These are phyloP conservation scores for Mohoua ochrocephala DNA, from an alignment of 2,113 vertebrate genomes.

Conservation along the genomic window DNA sequence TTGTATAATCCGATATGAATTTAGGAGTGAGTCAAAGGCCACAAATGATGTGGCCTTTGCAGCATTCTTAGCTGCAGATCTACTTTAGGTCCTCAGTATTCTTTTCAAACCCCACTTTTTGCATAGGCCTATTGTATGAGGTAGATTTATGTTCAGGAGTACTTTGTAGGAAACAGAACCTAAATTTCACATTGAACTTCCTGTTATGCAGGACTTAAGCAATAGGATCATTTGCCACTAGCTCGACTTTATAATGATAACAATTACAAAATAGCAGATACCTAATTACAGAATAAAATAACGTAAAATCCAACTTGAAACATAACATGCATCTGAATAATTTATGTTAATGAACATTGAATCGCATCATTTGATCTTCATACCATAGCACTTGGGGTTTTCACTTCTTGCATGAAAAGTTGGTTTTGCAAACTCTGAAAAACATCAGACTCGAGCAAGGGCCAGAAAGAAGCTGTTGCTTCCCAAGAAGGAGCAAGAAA, in stretches of 20 bases:
- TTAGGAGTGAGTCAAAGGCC: neutral
- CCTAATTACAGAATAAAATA: neutral
- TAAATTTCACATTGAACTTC: neutral
- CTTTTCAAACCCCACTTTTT: neutral
- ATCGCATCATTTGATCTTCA: neutral
- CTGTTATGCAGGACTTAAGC: neutral
- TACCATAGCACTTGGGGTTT: neutral
- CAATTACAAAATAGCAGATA: neutral
- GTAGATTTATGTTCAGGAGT: neutral
- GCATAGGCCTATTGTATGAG: neutral
- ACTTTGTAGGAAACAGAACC: neutral
- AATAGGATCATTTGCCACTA: neutral
- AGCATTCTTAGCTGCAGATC: neutral
- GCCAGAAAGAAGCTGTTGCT: neutral
- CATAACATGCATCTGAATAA: neutral
- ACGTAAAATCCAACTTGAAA: neutral
- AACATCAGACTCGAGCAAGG: neutral
- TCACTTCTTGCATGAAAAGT: neutral
- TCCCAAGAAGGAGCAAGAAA: neutral
- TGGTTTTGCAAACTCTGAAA: neutral
- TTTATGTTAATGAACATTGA: neutral
- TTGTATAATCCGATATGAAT: neutral
- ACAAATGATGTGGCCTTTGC: neutral
- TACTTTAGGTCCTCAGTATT: neutral
- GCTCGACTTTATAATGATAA: neutral